phyloP scores from a whole-genome alignment of 2,888 invertebrate species.

The Dusona sp. region DNA sequence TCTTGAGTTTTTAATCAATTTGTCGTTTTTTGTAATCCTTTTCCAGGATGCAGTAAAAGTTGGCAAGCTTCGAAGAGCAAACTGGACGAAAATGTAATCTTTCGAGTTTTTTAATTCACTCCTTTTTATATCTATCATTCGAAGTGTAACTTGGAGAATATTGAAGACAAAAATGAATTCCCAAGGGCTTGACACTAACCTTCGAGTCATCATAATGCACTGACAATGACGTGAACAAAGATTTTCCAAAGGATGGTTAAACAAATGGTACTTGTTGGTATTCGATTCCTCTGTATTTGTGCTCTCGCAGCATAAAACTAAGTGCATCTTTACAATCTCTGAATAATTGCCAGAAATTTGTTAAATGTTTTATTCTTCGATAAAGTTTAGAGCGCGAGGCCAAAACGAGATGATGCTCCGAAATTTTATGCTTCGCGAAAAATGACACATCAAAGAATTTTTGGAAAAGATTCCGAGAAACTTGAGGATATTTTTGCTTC shows the following conservation, averaged over 20 bases:
- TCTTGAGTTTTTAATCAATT: neutral
- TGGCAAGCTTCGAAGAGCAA: neutral
- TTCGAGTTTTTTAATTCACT: neutral
- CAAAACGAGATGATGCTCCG: neutral
- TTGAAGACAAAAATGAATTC: neutral
- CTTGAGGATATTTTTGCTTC: conserved; percentile 8
- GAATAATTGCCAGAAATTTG: conserved; percentile 9
- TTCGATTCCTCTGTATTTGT: neutral
- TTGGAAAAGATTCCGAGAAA: conserved; percentile 18
- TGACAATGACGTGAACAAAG: neutral
- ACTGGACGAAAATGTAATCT: neutral
- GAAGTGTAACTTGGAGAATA: neutral
- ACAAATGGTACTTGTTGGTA: neutral
- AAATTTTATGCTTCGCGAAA: neutral
- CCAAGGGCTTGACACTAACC: neutral
- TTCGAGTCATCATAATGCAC: neutral
- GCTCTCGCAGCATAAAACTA: neutral
- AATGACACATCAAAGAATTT: conserved; percentile 12
- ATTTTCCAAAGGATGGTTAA: conserved; percentile 18
- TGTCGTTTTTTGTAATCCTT: neutral
- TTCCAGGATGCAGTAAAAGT: neutral
- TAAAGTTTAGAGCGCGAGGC: neutral
- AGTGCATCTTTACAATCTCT: neutral
- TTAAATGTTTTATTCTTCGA: conserved; percentile 13
- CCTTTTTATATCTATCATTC: neutral